Percentiles rank a stretch among this genome's conserved stretches.
phyloP scores from a whole-genome alignment of 2,888 invertebrate species.

The Aspidapion aeneum region DNA sequence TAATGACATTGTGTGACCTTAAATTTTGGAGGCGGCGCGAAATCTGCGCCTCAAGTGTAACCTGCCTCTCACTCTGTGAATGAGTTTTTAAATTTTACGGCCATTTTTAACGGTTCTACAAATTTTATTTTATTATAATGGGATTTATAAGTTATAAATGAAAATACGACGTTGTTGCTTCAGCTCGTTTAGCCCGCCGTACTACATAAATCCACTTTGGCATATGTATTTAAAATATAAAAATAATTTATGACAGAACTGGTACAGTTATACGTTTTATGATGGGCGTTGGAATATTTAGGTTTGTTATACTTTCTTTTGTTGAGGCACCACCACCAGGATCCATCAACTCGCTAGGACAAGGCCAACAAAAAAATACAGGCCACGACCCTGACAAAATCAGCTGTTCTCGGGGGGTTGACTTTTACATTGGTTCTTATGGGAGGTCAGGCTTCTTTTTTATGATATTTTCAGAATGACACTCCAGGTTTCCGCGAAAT shows the following conservation, averaged over 20 bases:
- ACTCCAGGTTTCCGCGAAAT: no score
- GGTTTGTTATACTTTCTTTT: constrained; percentile 19
- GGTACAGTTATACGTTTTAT: constrained; percentile 20
- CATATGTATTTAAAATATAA: constrained; percentile 20
- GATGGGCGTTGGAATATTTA: constrained; percentile 8
- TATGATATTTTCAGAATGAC: no score
- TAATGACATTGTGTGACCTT: background rate
- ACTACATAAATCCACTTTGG: constrained; percentile 19
- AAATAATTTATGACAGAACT: constrained; percentile 20
- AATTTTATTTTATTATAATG: background rate
- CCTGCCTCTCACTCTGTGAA: background rate
- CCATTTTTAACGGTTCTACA: background rate
- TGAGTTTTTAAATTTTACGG: background rate
- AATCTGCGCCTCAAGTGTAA: background rate
- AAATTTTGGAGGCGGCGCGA: background rate
- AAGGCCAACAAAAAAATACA: no score
- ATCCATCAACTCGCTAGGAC: background rate
- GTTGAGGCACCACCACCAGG: background rate
- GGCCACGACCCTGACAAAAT: no score
- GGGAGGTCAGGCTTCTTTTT: no score
- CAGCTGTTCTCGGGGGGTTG: no score
- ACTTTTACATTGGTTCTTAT: no score
- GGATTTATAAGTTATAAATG: constrained; percentile 1
- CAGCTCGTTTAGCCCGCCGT: constrained; percentile 9
- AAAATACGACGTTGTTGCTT: constrained; percentile 15